phyloP scores from a whole-genome alignment of 1,140 invertebrate genomes.

The Paralvinella palmiformis region DNA sequence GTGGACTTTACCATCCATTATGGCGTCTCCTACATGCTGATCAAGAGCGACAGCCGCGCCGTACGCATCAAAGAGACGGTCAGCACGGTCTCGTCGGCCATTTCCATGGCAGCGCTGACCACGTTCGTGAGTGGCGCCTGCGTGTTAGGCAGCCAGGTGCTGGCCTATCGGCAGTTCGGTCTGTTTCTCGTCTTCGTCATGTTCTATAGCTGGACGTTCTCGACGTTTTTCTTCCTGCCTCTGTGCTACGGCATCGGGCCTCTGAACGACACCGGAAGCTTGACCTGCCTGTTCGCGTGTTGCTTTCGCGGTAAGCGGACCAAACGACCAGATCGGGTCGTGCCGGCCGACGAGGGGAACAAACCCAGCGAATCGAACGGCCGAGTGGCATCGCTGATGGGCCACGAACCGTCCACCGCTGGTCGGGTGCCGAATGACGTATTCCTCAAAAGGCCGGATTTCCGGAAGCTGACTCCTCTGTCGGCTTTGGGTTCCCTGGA shows the following conservation, averaged over 20 bases:
- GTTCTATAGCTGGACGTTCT: slow-evolving; percentile 83
- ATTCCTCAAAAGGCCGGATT: no score
- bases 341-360: no score
- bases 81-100: slow-evolving; percentile 75
- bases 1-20: slow-evolving; percentile 96
- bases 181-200: slow-evolving; percentile 86
- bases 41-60: slow-evolving; percentile 37
- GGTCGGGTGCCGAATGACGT: no score
- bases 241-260: slow-evolving; percentile 61
- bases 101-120: slow-evolving; percentile 85
- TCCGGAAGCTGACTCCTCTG: no score
- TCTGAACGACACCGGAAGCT: slow-evolving; percentile 45
- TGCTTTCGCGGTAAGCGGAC: no score
- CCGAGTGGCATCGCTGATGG: no score
- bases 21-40: slow-evolving; percentile 71
- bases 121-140: slow-evolving; percentile 84
- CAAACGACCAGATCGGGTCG: no score
- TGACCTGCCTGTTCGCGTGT: no score
- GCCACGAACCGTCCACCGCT: no score
- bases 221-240: slow-evolving; percentile 87
- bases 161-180: slow-evolving; percentile 92
- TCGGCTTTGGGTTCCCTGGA: no score
- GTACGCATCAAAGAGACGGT: slow-evolving; percentile 53
- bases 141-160: slow-evolving; percentile 78
- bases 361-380: no score